Conservation (phyloP, 2,113 vertebrate species). For the Tapirus terrestris region DNA sequence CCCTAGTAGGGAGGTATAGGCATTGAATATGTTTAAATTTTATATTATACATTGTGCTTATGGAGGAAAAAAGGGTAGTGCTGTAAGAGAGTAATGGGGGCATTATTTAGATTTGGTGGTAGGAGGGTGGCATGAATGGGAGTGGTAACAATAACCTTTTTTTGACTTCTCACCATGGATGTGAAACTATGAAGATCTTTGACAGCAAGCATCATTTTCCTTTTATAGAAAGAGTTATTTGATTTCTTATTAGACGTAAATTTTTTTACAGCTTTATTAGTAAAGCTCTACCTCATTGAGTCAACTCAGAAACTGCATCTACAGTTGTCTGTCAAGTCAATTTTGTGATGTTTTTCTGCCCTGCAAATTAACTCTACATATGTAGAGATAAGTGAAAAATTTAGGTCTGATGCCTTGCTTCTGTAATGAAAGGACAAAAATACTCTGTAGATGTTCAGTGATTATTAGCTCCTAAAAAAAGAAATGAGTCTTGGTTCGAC, state of each 20-base stretch:
- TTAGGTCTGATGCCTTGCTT: conserved; percentile 9
- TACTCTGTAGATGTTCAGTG: background rate
- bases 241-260: conserved; percentile 22
- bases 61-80: background rate
- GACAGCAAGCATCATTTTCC: background rate
- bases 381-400: conserved; percentile 37
- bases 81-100: background rate
- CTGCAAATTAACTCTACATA: conserved; percentile 33
- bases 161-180: background rate
- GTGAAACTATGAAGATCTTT: background rate
- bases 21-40: conserved; percentile 17
- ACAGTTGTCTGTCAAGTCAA: conserved; percentile 19
- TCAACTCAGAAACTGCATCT: conserved; percentile 8
- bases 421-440: background rate
- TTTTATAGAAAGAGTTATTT: background rate
- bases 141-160: background rate
- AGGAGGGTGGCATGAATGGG: background rate
- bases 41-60: background rate
- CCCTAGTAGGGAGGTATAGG: background rate
- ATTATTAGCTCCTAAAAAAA: conserved; percentile 31
- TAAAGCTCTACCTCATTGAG: conserved; percentile 27
- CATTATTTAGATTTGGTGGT: background rate
- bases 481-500: conserved; percentile 29
- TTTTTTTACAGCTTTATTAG: background rate
- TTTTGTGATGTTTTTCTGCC: conserved; percentile 48